A percentile compares a stretch with the other conserved stretches of the same genome.
phyloP scores from a whole-genome alignment of 2,797 vertebrate species.

The Anas georgica region DNA sequence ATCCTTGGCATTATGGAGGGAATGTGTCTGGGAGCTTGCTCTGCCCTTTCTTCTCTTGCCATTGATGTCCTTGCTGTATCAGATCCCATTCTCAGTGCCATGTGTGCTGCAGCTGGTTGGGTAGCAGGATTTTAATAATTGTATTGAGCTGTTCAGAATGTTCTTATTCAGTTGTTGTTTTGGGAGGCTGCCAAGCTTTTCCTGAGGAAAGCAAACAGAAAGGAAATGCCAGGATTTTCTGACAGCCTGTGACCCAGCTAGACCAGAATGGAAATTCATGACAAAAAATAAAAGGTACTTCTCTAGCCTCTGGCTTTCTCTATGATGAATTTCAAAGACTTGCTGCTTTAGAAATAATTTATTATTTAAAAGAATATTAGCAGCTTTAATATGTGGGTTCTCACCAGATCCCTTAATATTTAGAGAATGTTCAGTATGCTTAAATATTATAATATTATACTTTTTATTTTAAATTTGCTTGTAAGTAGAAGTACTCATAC shows the following conservation, averaged over 20 bases:
- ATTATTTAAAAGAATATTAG: slow-evolving; percentile 2
- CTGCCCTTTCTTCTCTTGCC: slow-evolving; percentile 5
- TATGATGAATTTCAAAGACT: slow-evolving; percentile 33
- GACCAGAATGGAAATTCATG: slow-evolving; percentile 8
- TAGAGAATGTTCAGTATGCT: not conserved
- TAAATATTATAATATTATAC: not conserved
- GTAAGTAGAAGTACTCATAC: not conserved
- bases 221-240: slow-evolving; percentile 46
- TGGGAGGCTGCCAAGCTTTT: slow-evolving; percentile 47
- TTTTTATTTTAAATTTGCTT: slow-evolving; percentile 17
- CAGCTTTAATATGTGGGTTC: slow-evolving; percentile 25
- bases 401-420: not conserved
- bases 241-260: not conserved
- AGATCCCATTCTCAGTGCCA: not conserved
- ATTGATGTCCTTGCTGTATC: not conserved
- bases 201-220: slow-evolving; percentile 38
- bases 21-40: not conserved
- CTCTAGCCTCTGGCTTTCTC: slow-evolving; percentile 4
- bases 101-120: slow-evolving; percentile 27
- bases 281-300: slow-evolving; percentile 42
- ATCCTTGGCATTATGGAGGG: not conserved
- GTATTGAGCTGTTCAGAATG: slow-evolving; percentile 17
- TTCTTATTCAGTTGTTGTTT: slow-evolving; percentile 1
- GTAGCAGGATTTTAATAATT: not conserved
- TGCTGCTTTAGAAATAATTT: not conserved